Base-by-base conservation (phyloP, 2,797 vertebrate genomes). In the Margarornis squamiger region DNA sequence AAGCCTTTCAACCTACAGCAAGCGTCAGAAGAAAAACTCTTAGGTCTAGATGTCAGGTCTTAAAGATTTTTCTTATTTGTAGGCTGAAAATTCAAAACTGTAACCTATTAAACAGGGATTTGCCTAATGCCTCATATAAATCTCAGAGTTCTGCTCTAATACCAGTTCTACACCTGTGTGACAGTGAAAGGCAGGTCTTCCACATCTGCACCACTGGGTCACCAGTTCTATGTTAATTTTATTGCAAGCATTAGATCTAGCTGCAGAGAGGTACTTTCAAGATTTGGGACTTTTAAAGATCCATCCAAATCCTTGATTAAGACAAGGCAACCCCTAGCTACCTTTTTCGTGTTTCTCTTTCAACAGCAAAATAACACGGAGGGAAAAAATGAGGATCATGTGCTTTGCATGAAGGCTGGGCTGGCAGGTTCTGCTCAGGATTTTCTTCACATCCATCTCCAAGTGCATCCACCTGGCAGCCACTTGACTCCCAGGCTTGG, bases 281-380 rank as follows among this genome's bases (percentile, higher is more conserved):
- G 73, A 58, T 29, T 1, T 4, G 4, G 24, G 30, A 41, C 20
- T 68, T 61, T 58, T 82, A 30, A 93, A 90, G 62, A 81, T 55
- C 43, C 43, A 80, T 89, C 51, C 81, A 96, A 93, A 72, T 59
- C 10, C 72, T 72, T 55, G 41, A 82, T 90, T 73, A 90, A 91
- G 68, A 91, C n/a, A 81, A 70, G 65, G 36, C 58, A 91, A 80
- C 8, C 16, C 41, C 46, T 57, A 72, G 29, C 20, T 90, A 58
- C 62, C 48, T 78, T 7, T 68, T 90, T 52, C 43, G 62, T 52
- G 20, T 68, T 91, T 89, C 11, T 24, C 46, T 94, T 94, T 96
- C 82, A 94, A 67, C 48, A 92, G 36, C 26, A 84, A 90, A 72
- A 39, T 61, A 89, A 55, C 54, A 66, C 0, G 1, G 29, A 17